Conservation (phyloP, 2,797 vertebrate genomes). For the Sardinella longiceps region DNA sequence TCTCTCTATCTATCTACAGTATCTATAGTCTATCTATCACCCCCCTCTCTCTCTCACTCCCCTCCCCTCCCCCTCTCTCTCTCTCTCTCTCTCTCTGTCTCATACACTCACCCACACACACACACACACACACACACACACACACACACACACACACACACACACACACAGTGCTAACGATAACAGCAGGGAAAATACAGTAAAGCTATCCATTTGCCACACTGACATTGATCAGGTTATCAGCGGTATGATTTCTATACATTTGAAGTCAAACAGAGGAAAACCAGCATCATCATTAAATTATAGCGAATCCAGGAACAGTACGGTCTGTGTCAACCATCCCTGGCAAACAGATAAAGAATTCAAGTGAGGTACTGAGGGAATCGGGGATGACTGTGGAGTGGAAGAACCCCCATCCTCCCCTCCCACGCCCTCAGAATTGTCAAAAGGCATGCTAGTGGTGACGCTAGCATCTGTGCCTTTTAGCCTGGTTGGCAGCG, state of each 20-base stretch:
- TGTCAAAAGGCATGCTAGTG: neutral
- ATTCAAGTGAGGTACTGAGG: neutral
- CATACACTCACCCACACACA: too few relatives aligned
- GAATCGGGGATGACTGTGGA: neutral
- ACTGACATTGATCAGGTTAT: neutral
- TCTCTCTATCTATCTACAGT: too few relatives aligned
- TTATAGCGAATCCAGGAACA: neutral
- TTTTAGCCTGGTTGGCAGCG: slow-evolving; percentile 6
- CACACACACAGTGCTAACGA: neutral
- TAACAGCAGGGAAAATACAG: neutral
- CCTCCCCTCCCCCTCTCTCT: too few relatives aligned
- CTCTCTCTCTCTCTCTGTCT: too few relatives aligned
- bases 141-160: too few relatives aligned
- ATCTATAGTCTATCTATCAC: too few relatives aligned
- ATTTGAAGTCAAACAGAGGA: neutral
- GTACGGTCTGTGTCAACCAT: neutral
- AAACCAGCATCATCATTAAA: neutral
- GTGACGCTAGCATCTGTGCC: slow-evolving; percentile 5
- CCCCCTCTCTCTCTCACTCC: too few relatives aligned
- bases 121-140: too few relatives aligned
- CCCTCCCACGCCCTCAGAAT: neutral
- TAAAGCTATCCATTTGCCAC: neutral
- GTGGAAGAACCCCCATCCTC: neutral
- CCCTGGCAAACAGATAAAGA: neutral
- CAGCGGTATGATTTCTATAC: neutral